Evolutionary conservation across 64 coral and sea anemone species (phyloP).

Genomic region (Anthopleura sola): DNA sequence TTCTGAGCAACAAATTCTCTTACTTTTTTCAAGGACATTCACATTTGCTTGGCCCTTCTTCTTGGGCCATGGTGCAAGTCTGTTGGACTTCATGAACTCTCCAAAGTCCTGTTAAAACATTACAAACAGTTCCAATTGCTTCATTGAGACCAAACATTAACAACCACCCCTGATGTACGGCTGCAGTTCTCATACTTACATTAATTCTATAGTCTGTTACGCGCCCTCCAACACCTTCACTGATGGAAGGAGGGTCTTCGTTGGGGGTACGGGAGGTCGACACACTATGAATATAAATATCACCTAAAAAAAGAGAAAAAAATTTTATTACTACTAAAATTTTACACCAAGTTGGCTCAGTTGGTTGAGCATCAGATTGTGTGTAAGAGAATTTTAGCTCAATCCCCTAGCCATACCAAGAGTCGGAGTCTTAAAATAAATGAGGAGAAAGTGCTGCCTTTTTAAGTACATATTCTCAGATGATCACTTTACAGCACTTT

Average conservation of each 20-base stretch:
- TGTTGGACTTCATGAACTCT: conserved; percentile 97
- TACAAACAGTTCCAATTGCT: not conserved
- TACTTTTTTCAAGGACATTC: conserved; percentile 76
- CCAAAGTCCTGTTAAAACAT: conserved; percentile 86
- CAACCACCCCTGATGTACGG: too few species aligned
- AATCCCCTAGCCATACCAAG: too few species aligned
- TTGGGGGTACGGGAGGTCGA: conserved; percentile 83
- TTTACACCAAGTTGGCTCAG: too few species aligned
- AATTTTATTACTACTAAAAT: not conserved
- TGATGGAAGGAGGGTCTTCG: conserved; percentile 94
- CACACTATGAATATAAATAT: conserved; percentile 80
- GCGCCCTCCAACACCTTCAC: conserved; percentile 91
- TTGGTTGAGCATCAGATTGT: too few species aligned
- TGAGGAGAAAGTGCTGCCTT: too few species aligned
- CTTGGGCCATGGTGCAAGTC: conserved; percentile 86
- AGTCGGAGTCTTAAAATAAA: too few species aligned
- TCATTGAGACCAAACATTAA: too few species aligned
- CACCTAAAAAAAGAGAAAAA: not conserved
- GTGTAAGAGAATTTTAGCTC: too few species aligned
- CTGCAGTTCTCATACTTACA: conserved; percentile 47
- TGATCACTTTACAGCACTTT: too few species aligned
- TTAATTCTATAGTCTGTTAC: conserved; percentile 99
- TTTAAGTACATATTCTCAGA: too few species aligned
- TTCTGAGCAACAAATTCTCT: not conserved
- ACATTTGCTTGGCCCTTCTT: conserved; percentile 60